Base-by-base conservation (phyloP, 2,113 vertebrate genomes). In the Phaethon lepturus region DNA sequence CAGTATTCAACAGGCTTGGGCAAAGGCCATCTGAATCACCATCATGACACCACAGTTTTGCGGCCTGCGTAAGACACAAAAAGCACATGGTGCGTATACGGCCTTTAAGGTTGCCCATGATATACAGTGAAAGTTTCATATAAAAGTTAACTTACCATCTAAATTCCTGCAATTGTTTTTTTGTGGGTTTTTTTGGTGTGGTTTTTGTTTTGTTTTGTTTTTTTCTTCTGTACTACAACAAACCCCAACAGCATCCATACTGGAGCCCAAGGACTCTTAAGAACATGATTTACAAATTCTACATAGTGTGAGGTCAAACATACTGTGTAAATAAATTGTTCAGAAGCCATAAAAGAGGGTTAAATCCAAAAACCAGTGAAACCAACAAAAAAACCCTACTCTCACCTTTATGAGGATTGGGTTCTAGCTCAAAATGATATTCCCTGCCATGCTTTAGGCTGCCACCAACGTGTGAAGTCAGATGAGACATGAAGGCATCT, bases 261-360 rank as follows among this genome's bases (percentile, higher is more conserved):
- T 6, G 7, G 52, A 74, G 17, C 24, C 35, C 47, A 63, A 71
- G 40, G 28, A 44, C 11, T 35, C 44, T 31, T 47, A 44, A 58
- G 23, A 84, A 76, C 5, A 45, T 7, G 7, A 68, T 47, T 67
- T 77, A 59, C 28, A 59, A 72, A 55, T 80, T 55, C 28, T 73
- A 2, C 0, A 1, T 8, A n/a, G 10, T 6, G 1, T 47, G 25
- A 80, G 17, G 28, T 72, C 47, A 45, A 94, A 53, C 5, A 42
- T 23, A 35, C 4, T 44, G 13, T 4, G 0, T 24, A 62, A 58
- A 58, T 59, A 35, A 63, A 10, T 40, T 28, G 16, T 64, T 77
- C 45, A 76, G 45, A 77, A 62, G 23, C 25, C 15, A 88, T 25
- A 50, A 42, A 71, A 56, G 1, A 33, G n/a, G 13, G 33, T 8